phyloP scores from a whole-genome alignment of 2,888 invertebrate species.

The Tupiocoris notatus region DNA sequence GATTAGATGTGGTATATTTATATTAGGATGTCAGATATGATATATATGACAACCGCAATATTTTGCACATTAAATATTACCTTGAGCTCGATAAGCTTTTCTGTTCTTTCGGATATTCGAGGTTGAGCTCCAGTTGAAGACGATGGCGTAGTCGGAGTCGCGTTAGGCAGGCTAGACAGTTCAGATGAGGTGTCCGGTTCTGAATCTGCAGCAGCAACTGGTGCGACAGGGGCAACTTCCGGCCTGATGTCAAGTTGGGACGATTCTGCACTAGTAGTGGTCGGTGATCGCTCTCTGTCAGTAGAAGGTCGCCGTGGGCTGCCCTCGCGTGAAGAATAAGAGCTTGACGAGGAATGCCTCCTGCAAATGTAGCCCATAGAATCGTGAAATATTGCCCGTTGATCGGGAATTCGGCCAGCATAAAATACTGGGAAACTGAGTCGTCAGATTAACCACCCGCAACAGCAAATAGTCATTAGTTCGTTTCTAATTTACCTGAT shows the following conservation, averaged over 20 bases:
- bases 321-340: slow-evolving; percentile 49
- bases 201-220: neutral
- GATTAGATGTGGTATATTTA: no score
- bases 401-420: no score
- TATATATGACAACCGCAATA: no score
- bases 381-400: no score
- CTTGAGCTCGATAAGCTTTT: slow-evolving; percentile 46
- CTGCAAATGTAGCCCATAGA: no score
- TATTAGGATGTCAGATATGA: no score
- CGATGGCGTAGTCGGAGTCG: neutral
- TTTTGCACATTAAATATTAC: no score
- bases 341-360: slow-evolving; percentile 72
- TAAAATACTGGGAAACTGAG: no score
- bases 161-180: neutral
- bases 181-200: neutral
- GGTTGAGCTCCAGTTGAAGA: neutral
- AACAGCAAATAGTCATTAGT: no score
- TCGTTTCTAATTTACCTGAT: no score
- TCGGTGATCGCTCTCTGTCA: slow-evolving; percentile 19
- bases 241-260: neutral
- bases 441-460: no score
- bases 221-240: slow-evolving; percentile 4
- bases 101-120: slow-evolving; percentile 44
- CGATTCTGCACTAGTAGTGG: neutral
- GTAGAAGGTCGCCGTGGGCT: slow-evolving; percentile 47